Evolutionary conservation across 2,888 invertebrate species (phyloP).

Genomic region (Syrphus vitripennis): DNA sequence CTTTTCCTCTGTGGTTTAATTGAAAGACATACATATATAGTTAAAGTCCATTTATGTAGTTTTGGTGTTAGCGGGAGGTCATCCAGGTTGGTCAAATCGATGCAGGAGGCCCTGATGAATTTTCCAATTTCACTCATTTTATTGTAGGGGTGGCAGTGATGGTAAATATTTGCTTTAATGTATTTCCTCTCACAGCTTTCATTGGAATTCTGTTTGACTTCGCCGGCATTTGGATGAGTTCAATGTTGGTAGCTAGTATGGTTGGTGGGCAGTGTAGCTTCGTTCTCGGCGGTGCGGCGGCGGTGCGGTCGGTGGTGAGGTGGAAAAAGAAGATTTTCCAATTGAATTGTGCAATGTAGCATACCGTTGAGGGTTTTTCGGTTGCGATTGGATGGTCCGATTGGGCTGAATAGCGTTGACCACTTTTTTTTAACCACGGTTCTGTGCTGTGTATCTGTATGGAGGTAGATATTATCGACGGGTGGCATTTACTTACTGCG

Average conservation of each 20-base stretch:
- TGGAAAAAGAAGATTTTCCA: slow-evolving; percentile 6
- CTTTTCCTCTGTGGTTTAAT: slow-evolving; percentile 17
- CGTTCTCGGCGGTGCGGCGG: no score
- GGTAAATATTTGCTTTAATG: slow-evolving; percentile 32
- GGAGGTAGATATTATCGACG: neutral
- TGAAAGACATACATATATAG: neutral
- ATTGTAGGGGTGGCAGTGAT: neutral
- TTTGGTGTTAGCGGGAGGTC: slow-evolving; percentile 8
- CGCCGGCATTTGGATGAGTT: neutral
- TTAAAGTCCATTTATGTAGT: neutral
- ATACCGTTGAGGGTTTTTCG: slow-evolving; percentile 31
- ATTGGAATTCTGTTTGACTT: slow-evolving; percentile 17
- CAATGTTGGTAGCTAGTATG: neutral
- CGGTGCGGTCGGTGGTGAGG: neutral
- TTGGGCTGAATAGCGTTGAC: neutral
- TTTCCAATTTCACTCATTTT: slow-evolving; percentile 16
- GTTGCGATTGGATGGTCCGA: neutral
- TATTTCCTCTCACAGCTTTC: slow-evolving; percentile 4
- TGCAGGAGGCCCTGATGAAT: neutral
- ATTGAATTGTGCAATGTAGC: slow-evolving; percentile 47
- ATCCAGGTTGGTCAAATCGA: neutral
- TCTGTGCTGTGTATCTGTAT: neutral
- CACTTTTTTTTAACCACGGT: neutral
- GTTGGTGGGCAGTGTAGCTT: no score
- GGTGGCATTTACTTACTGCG: neutral